Percentiles rank a stretch among this genome's conserved stretches.
Evolutionary conservation across 2,888 invertebrate species (phyloP).

Genomic region (Ornithoptera priamus): DNA sequence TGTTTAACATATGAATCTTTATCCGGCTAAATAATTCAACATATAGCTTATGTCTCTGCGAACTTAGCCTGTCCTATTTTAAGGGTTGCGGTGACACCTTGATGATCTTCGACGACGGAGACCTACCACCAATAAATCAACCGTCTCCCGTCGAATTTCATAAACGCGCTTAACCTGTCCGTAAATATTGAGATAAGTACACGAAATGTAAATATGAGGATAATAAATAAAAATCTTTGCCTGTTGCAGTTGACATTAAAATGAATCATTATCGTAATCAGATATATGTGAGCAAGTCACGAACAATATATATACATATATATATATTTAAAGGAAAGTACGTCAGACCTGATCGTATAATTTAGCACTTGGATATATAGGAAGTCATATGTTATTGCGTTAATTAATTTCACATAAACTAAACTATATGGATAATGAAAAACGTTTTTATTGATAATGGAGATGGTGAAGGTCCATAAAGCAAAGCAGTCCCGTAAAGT

Average conservation of each 20-base stretch:
- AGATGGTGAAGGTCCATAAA: too few species aligned
- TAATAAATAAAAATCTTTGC: slow-evolving; percentile 20
- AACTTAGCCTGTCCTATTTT: too few species aligned
- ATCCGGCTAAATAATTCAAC: too few species aligned
- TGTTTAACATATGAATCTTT: too few species aligned
- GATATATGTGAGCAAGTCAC: slow-evolving; percentile 21
- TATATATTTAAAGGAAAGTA: slow-evolving; percentile 27
- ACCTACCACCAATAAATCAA: too few species aligned
- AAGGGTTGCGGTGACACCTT: too few species aligned
- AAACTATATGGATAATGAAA: too few species aligned
- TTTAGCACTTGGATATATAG: slow-evolving; percentile 39
- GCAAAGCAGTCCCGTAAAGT: too few species aligned
- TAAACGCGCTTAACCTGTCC: not conserved
- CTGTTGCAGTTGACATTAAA: slow-evolving; percentile 22
- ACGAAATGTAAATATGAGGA: not conserved
- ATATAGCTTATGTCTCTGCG: too few species aligned
- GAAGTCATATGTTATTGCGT: slow-evolving; percentile 37
- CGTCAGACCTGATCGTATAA: slow-evolving; percentile 32
- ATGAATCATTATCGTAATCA: slow-evolving; percentile 29
- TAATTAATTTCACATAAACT: not conserved
- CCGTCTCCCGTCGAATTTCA: not conserved
- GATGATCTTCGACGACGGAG: too few species aligned
- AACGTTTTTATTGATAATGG: too few species aligned
- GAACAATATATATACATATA: not conserved
- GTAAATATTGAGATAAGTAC: not conserved